A percentile compares a stretch with the other conserved stretches of the same genome.
Conservation (phyloP, 1,140 invertebrate species). For the Drosophila cardini region DNA sequence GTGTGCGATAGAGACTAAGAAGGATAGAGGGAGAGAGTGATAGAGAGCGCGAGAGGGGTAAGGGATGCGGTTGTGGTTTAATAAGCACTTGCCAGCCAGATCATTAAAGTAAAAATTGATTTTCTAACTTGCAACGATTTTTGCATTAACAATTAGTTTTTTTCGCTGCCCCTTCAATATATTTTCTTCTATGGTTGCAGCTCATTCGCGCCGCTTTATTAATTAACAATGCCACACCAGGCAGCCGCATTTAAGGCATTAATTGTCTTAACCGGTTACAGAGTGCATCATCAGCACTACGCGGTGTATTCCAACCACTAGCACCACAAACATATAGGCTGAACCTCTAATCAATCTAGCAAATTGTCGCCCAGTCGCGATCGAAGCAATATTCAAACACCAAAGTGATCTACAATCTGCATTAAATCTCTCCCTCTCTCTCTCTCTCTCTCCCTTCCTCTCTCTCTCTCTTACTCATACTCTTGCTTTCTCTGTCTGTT, state of each 20-base stretch:
- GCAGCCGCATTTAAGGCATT: constrained; percentile 79
- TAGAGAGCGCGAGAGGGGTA: neutral
- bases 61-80: constrained; percentile 46
- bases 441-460: constrained; percentile 20
- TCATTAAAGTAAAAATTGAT: constrained; percentile 84
- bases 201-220: constrained; percentile 66
- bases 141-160: constrained; percentile 80
- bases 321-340: constrained; percentile 28
- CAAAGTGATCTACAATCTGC: constrained; percentile 30
- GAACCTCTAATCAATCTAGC: constrained; percentile 79
- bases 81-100: constrained; percentile 76
- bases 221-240: constrained; percentile 83
- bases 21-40: neutral
- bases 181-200: constrained; percentile 23
- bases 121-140: constrained; percentile 83
- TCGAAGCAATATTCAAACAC: constrained; percentile 48
- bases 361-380: constrained; percentile 73
- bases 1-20: neutral
- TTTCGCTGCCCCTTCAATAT: constrained; percentile 6
- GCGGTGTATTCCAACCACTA: neutral
- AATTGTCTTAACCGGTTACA: constrained; percentile 74
- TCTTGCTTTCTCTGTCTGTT: constrained; percentile 32
- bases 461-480: constrained; percentile 21
- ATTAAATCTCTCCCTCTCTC: constrained; percentile 4
- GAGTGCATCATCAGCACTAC: constrained; percentile 4